A percentile compares a stretch with the other conserved stretches of the same genome.
These are phyloP conservation scores for Athalia rosae DNA, from an alignment of 2,888 invertebrate species.

Conservation along the genomic window DNA sequence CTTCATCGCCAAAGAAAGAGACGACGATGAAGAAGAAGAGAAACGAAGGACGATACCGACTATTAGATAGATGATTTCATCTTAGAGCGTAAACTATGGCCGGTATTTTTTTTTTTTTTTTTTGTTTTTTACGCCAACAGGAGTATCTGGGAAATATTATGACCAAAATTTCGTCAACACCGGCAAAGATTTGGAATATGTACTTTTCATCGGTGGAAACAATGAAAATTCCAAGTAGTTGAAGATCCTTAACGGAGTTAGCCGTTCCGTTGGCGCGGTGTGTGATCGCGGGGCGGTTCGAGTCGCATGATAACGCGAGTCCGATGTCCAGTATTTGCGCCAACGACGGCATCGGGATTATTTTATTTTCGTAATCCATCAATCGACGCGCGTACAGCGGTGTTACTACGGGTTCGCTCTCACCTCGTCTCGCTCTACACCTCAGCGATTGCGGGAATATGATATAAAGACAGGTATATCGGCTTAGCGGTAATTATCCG, in stretches of 20 bases:
- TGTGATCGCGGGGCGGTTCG: neutral
- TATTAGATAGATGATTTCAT: no score
- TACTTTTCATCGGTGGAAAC: neutral
- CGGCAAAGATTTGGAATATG: no score
- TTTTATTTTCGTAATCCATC: slow-evolving; percentile 44
- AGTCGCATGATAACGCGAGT: slow-evolving; percentile 1
- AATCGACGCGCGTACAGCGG: slow-evolving; percentile 35
- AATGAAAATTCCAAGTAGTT: slow-evolving; percentile 5
- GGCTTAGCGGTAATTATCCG: slow-evolving; percentile 44
- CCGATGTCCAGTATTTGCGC: slow-evolving; percentile 42
- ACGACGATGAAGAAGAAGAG: no score
- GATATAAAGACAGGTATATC: slow-evolving; percentile 20
- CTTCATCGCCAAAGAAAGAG: slow-evolving; percentile 18
- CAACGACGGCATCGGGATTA: slow-evolving; percentile 31
- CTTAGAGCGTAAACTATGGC: no score
- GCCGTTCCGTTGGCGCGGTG: neutral
- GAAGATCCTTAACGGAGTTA: neutral
- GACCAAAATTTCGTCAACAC: neutral
- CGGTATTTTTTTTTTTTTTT: no score
- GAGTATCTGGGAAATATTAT: neutral
- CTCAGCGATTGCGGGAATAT: slow-evolving; percentile 29
- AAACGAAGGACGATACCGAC: no score
- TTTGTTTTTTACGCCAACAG: no score
- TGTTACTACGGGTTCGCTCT: slow-evolving; percentile 19
- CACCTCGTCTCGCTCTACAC: slow-evolving; percentile 14